Conservation (phyloP, 2,113 vertebrate species). For the Taxidea taxus region DNA sequence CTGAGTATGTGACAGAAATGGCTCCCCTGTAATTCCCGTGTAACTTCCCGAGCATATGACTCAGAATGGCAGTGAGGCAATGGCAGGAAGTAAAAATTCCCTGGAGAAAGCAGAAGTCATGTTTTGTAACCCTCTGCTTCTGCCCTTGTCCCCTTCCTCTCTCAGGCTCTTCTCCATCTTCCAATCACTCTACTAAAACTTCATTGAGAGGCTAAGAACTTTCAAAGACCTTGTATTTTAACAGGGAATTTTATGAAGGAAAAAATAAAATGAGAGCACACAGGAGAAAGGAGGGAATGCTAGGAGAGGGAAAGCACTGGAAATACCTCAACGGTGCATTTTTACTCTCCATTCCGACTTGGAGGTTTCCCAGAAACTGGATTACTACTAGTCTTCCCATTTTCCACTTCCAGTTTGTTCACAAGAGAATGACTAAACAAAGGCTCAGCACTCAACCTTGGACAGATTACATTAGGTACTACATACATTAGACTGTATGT, state of each 20-base stretch:
- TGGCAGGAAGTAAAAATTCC: background rate
- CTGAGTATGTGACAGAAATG: background rate
- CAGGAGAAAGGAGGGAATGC: background rate
- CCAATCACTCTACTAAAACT: background rate
- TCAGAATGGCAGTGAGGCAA: background rate
- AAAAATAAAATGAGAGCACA: background rate
- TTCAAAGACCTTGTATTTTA: conserved; percentile 26
- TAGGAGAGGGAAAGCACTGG: background rate
- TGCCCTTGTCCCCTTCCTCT: background rate
- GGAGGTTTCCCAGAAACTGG: background rate
- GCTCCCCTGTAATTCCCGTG: background rate
- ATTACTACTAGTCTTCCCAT: background rate
- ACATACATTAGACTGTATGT: background rate
- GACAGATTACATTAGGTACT: too few species aligned
- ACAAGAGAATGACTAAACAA: background rate
- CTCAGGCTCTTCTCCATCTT: background rate
- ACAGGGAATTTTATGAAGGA: background rate
- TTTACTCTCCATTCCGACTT: background rate
- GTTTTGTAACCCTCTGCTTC: background rate
- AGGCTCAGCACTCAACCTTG: background rate
- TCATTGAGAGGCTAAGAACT: background rate
- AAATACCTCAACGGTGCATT: background rate
- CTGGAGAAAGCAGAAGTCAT: background rate
- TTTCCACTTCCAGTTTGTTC: background rate
- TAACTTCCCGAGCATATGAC: background rate